Base-by-base conservation (phyloP, 2,113 vertebrate species). In the Thamnaconus septentrionalis region DNA sequence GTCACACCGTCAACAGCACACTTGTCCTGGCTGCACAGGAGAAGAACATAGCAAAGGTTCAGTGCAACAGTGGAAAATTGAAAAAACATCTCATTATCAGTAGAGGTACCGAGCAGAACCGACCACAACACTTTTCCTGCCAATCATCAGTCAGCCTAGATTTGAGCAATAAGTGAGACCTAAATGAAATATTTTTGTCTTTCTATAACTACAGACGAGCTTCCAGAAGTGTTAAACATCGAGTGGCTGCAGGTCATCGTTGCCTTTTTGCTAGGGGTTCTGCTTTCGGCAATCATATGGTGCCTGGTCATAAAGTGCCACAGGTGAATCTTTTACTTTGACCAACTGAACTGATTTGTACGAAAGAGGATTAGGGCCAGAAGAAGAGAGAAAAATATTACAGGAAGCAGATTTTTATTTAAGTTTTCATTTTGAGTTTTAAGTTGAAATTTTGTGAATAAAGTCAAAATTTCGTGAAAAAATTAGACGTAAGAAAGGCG, bases 221-320 rank as follows among this genome's bases (percentile, higher is more conserved):
- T 0, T 1, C 6, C 47, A 4, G 1, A 3, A 5, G 0, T 4
- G 2, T 4, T 61, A 0, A 11, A 41, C 11, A 6, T 68, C 44
- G 31, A 45, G 7, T 6, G 56, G 50, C 3, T 66, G 0, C 46
- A 65, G 40, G 53, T 53, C n/a, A 56, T 84, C 8, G 4, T 84
- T 56, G 60, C 68, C 43, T 88, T 88, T 76, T n/a, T 83, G 3
- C 7, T 54, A n/a, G 87, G 86, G 7, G 40, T 71, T 4, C 9
- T 68, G 12, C 53, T 75, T 50, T 69, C 82, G 49, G 53, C 73
- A 3, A 0, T 62, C 41, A 7, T 89, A 46, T 85, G 65, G 61
- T 79, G 41, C 75, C 75, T 79, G 45, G 53, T 2, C 3, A 73
- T 8, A 31, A 79, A 41, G 50, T 71, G 53, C 42, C 10, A 9